Evolutionary conservation across 2,888 invertebrate species (phyloP), one percentile per base, ranked within the genome.

Genomic region (Erpobdella octoculata): DNA sequence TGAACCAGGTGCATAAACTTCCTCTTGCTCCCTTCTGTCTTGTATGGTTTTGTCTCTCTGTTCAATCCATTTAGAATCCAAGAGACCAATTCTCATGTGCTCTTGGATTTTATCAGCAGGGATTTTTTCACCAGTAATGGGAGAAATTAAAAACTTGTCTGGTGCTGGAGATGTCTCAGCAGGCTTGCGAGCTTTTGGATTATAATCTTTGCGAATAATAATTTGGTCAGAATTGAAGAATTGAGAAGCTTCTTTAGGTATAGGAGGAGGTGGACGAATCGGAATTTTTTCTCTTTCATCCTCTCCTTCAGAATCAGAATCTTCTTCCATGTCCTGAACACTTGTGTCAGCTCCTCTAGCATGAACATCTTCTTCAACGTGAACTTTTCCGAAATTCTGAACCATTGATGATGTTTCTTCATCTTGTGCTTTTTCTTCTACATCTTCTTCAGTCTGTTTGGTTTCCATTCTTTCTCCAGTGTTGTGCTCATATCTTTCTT

Each of bases 31-130:
- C 77, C 91, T 88, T 82, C 93, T 92, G 79, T 97, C 96, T 35
- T 37, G 36, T n/a, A 92, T 88, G 76, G 92, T 91, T 76, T 94
- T 89, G 82, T 97, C 96, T 18, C 95, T 87, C 82, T 96, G 94
- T 83, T 98, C 96, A 74, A 96, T 90, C 95, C 96, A 97, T 83
- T 94, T 89, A 21, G 95, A 95, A 87, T 97, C 96, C 77, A 97
- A 84, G 77, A 97, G 85, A 25, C 94, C 82, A 83, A 95, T 95
- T 77, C 95, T 90, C 89, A 99, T 93, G 84, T 99, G 98, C 79
- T 98, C 95, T 73, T 93, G 93, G 73, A 98, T 91, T 84, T 98
- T 95, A 80, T 91, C 92, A 0, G 95, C 95, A 0, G 94, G 94
- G 79, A 99, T 95, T 82, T 91, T 90, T 83, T 98, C 97, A 48